phyloP scores from a whole-genome alignment of 2,113 vertebrate species.

The Rattus rattus region DNA sequence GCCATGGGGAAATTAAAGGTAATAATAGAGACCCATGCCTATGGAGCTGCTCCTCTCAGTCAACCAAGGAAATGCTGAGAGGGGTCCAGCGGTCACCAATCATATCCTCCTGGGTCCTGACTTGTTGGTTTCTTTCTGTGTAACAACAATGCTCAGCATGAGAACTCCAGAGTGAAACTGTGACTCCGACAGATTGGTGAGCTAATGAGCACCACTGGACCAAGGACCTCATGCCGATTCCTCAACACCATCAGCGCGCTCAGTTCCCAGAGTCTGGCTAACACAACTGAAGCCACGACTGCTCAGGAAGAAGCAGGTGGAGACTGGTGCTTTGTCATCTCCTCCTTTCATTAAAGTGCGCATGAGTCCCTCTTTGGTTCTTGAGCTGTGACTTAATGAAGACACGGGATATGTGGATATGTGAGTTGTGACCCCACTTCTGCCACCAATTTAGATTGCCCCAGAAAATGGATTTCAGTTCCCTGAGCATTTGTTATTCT shows the following conservation, averaged over 20 bases:
- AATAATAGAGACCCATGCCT: slow-evolving; percentile 42
- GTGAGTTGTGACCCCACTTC: neutral
- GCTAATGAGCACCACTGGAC: neutral
- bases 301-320: neutral
- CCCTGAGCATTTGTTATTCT: neutral
- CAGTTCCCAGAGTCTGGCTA: neutral
- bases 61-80: slow-evolving; percentile 40
- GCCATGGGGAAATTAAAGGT: slow-evolving; percentile 70
- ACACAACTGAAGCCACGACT: neutral
- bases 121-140: neutral
- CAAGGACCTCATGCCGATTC: neutral
- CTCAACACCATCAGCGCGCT: neutral
- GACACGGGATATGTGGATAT: neutral
- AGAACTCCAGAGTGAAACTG: neutral
- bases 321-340: neutral
- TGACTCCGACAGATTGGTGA: neutral
- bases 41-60: neutral
- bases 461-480: neutral
- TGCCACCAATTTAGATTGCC: neutral
- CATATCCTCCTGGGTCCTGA: neutral
- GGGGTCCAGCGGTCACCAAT: neutral
- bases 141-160: neutral
- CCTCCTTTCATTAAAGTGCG: neutral
- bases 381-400: neutral
- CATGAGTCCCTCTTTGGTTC: neutral